A percentile compares a stretch with the other conserved stretches of the same genome.
phyloP scores from a whole-genome alignment of 1,140 invertebrate species.

The Gonatopus flavifemur region DNA sequence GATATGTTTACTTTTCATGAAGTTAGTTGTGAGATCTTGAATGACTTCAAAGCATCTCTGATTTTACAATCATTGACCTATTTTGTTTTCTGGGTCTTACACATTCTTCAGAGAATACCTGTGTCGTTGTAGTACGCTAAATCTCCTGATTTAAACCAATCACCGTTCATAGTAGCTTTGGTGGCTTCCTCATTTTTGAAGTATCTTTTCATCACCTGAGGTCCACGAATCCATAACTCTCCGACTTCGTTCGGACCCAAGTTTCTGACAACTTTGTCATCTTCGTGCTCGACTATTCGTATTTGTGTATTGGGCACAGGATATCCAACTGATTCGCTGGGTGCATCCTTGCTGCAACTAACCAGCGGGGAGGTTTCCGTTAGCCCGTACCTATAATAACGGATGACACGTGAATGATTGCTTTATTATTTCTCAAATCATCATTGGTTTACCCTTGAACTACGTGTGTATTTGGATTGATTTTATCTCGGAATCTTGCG shows the following conservation, averaged over 20 bases:
- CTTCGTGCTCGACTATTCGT: constrained; percentile 65
- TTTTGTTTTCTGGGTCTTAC: too few species aligned
- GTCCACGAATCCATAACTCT: constrained; percentile 33
- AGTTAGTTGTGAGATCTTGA: too few species aligned
- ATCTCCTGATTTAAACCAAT: constrained; percentile 81
- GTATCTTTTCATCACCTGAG: constrained; percentile 59
- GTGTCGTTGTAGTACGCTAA: constrained; percentile 61
- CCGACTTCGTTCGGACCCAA: constrained; percentile 26
- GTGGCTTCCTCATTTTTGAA: constrained; percentile 60
- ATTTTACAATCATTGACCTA: too few species aligned
- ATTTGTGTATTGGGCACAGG: constrained; percentile 67
- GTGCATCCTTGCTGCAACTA: constrained; percentile 37
- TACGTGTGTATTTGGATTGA: constrained; percentile 32
- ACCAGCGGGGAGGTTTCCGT: constrained; percentile 64
- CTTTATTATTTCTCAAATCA: not conserved
- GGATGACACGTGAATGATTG: constrained; percentile 14
- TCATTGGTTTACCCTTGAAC: constrained; percentile 51
- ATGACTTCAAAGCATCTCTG: too few species aligned
- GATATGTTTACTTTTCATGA: too few species aligned
- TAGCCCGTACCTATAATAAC: constrained; percentile 60
- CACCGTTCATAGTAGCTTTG: constrained; percentile 59
- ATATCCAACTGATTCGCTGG: constrained; percentile 51
- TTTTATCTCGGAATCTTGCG: constrained; percentile 58
- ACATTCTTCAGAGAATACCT: too few species aligned
- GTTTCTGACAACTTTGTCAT: constrained; percentile 17